These are phyloP conservation scores for Pseudolaguvia tuberculata DNA, from an alignment of 2,113 vertebrate genomes.

Conservation along the genomic window DNA sequence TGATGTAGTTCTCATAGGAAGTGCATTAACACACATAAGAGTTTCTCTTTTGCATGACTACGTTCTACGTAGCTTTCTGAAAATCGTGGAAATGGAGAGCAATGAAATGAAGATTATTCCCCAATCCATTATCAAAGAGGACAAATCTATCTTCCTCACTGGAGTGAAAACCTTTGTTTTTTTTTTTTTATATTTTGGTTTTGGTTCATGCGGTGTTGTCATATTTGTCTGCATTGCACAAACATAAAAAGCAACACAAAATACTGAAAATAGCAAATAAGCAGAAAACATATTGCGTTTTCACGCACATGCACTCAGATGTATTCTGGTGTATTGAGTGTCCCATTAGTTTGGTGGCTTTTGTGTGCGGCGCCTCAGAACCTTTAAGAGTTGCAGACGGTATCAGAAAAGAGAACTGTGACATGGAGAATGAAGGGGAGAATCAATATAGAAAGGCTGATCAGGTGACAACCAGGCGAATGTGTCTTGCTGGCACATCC, in stretches of 20 bases:
- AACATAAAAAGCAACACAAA: constrained; percentile 14
- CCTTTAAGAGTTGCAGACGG: constrained; percentile 67
- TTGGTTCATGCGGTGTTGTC: neutral
- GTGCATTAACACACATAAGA: constrained; percentile 6
- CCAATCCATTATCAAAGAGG: constrained; percentile 30
- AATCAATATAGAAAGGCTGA: constrained; percentile 76
- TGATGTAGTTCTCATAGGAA: constrained; percentile 33
- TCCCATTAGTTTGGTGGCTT: constrained; percentile 52
- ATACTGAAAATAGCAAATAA: neutral
- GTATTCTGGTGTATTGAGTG: constrained; percentile 54
- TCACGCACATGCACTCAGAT: constrained; percentile 39
- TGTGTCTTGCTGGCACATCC: constrained; percentile 52
- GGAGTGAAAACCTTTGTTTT: neutral
- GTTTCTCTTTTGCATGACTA: neutral
- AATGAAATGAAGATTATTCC: too few relatives aligned
- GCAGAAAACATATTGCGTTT: neutral
- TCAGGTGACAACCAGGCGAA: constrained; percentile 69
- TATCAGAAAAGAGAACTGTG: constrained; percentile 63
- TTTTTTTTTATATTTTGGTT: too few relatives aligned
- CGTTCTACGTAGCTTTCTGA: constrained; percentile 1
- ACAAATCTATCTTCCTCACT: constrained; percentile 31
- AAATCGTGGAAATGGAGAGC: constrained; percentile 30
- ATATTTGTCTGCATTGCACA: neutral
- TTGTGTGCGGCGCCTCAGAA: constrained; percentile 59
- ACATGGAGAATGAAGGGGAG: constrained; percentile 70